Base-by-base conservation (phyloP, 2,113 vertebrate species). In the Gobiocypris rarus region DNA sequence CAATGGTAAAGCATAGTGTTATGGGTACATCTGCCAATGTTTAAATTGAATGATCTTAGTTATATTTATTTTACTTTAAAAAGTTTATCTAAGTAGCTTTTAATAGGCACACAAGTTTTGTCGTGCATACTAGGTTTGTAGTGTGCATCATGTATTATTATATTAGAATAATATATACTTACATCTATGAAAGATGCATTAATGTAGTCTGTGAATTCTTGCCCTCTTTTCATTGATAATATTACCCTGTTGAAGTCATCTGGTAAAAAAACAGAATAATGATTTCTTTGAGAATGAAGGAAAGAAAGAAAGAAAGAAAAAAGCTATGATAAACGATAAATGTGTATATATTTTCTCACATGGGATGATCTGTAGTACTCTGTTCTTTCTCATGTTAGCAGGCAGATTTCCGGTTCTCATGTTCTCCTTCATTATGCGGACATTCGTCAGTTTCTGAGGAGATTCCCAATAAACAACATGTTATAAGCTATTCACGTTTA, bases 231-330 rank as follows among this genome's bases (percentile, higher is more conserved):
- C 96, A 99, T 98, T 41, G 98, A 97, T 22, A 99, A 95, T 91
- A 99, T 99, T 22, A 99, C 98, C 90, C 98, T 94, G 67, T 99
- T 99, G 89, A 99, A 99, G 89, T 99, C 98, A 88, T 99, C 98
- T 99, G 90, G 69, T 41, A 31, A 85, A 17, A 75, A 59, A 81
- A 85, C 89, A 88, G 6, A 3, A 52, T 80, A 59, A 43, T 19
- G 9, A 83, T 77, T 34, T 54, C 9, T 61, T n/a, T n/a, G 31
- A 52, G 26, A 19, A 28, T 54, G 8, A 9, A 19, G 59, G 52
- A 50, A 19, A 75, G 48, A 54, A 14, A 28, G 14, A 48, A 4
- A 17, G 19, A 50, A 26, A 50, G 10, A 31, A 11, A n/a, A n/a
- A n/a, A n/a, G n/a, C n/a, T n/a, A n/a, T n/a, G n/a, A n/a, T n/a